Conservation (phyloP, 1,140 invertebrate species). For the Anoplophora glabripennis region DNA sequence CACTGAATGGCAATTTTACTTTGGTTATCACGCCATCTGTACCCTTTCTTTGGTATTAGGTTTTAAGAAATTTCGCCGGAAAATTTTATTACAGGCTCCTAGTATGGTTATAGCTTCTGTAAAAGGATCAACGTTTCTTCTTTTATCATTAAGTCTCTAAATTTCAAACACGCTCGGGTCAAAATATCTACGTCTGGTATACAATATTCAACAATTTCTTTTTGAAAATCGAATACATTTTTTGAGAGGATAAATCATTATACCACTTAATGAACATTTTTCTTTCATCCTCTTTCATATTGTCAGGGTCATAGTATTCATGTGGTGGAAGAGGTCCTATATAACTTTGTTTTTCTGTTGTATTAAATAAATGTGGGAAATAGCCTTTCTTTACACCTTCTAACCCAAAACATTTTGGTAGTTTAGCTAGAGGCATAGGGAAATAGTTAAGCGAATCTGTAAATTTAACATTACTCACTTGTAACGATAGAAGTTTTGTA, state of each 20-base stretch:
- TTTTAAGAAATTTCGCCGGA: slow-evolving; percentile 3
- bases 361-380: slow-evolving; percentile 28
- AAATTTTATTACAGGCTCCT: background rate
- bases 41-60: background rate
- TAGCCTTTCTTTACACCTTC: slow-evolving; percentile 27
- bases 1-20: background rate
- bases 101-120: background rate
- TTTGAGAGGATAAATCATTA: background rate
- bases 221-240: slow-evolving; percentile 16
- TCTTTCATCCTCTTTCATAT: slow-evolving; percentile 7
- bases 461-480: slow-evolving; percentile 6
- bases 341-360: slow-evolving; percentile 16
- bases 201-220: slow-evolving; percentile 20
- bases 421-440: too few relatives aligned
- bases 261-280: slow-evolving; percentile 17
- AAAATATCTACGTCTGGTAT: too few relatives aligned
- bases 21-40: slow-evolving; percentile 1
- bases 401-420: too few relatives aligned
- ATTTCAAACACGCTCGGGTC: slow-evolving; percentile 2
- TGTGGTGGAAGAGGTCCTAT: slow-evolving; percentile 15
- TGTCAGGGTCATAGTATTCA: slow-evolving; percentile 17
- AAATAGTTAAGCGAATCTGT: slow-evolving; percentile 17
- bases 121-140: background rate
- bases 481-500: slow-evolving; percentile 1
- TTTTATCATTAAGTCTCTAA: slow-evolving; percentile 3